Base-by-base conservation (phyloP, 2,797 vertebrate genomes). In the Catostomus latipinnis region DNA sequence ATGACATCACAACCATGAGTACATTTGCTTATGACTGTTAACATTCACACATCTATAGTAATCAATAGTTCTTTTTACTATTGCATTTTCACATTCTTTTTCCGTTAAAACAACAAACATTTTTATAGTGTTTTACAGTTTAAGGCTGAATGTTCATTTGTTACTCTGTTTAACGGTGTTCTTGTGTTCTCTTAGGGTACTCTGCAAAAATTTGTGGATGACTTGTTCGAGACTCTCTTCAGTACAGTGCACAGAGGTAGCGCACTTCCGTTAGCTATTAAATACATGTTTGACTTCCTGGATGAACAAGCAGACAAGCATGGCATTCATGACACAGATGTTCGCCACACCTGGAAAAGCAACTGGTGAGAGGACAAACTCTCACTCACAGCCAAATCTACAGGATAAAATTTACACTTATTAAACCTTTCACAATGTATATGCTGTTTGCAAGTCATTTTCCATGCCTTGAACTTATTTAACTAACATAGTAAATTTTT, bases 261-360 rank as follows among this genome's bases (percentile, higher is more conserved):
- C 22, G 96, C 97, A 0, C 96, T 99, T 16, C 98, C 98, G 0
- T 91, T 99, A 71, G 97, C 98, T 90, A 99, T 99, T 92, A 99
- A 99, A 87, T 99, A 99, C 90, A 99, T 99, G 97, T 99, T 99
- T 5, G 97, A 99, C 81, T 99, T 99, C 94, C 91, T 99, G 93
- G 98, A 99, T 9, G 98, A 99, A 90, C 98, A 98, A 92, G 97
- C 98, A 0, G 97, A 99, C 91, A 96, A 95, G 80, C 98, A 99
- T 8, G 88, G 91, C 89, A 99, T 99, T 86, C 96, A 98, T 0
- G 97, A 99, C 93, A 96, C 95, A 0, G 97, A 98, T 4, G 97
- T 99, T 0, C 93, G 97, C 48, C 98, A 99, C 93, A 99, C 98
- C 1, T 98, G 97, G 98, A 99, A 99, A 88, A 99, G 97, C 94